Base-by-base conservation (phyloP, 2,113 vertebrate species). In the Anhinga anhinga region DNA sequence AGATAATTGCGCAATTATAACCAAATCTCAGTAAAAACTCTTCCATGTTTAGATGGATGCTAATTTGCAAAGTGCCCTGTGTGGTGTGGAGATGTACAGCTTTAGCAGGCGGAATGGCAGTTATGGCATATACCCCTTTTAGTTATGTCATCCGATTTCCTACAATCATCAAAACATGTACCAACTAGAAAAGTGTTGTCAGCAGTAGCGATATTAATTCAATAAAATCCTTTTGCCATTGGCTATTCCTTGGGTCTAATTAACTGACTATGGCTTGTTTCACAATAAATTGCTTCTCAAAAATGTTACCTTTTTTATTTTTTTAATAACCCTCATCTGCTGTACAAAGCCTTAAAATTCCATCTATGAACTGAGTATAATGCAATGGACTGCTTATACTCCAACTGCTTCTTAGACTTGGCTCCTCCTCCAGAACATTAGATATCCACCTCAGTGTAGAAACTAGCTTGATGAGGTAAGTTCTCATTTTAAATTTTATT, bases 161-260 rank as follows among this genome's bases (percentile, higher is more conserved):
- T 88, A 77, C 49, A 21, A 76, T 72, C 58, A 88, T 61, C 93
- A 83, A 85, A 93, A 95, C 3, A 88, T 82, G 8, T 88, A 94
- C 44, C 30, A 44, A 91, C 56, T 82, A 88, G 96, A 94, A 95
- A 95, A 88, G 55, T 7, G 2, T 56, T 95, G 91, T 88, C 72
- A 93, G 62, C 61, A 86, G 59, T 12, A 78, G 34, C 14, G 7
- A 22, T 91, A 93, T 56, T 81, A 93, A 93, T 82, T 76, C 88
- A 91, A 80, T 27, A 83, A 82, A 82, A 93, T 90, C 81, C 10
- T 65, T 92, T 79, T 95, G 92, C 66, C 59, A 93, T 40, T 92
- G 72, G 73, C 84, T 95, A 42, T 50, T 83, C 36, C 52, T 70
- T 86, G 56, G 32, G 70, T 67, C 74, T 92, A 90, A 73, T 76